These are phyloP conservation scores for Melanotaenia nigrans DNA, from an alignment of 2,797 vertebrate species.

Conservation along the genomic window DNA sequence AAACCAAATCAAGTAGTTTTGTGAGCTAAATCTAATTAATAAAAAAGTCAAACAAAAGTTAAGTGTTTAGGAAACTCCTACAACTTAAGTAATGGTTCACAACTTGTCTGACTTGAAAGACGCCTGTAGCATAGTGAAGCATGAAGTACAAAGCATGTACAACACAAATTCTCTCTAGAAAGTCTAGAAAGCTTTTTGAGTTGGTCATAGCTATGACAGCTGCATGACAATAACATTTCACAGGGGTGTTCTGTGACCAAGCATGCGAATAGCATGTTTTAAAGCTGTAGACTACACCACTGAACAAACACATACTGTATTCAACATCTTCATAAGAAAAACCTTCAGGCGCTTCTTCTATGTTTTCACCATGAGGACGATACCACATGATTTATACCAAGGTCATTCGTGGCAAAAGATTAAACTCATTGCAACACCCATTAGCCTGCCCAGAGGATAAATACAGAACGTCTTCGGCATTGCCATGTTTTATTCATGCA, in stretches of 20 bases:
- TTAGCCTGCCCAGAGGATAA: conserved; percentile 25
- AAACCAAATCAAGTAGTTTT: neutral
- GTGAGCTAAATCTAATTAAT: neutral
- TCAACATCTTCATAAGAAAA: conserved; percentile 25
- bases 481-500: conserved; percentile 22
- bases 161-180: neutral
- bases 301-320: conserved; percentile 44
- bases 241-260: conserved; percentile 22
- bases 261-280: conserved; percentile 27
- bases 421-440: conserved; percentile 20
- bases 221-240: conserved; percentile 37
- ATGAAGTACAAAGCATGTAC: neutral
- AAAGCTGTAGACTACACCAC: conserved; percentile 38
- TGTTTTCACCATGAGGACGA: conserved; percentile 38
- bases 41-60: too few relatives aligned
- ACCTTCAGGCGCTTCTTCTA: conserved; percentile 34
- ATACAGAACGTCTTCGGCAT: conserved; percentile 5
- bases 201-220: neutral
- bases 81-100: neutral
- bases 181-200: neutral
- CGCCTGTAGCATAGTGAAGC: neutral
- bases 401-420: conserved; percentile 11
- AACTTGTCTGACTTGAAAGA: neutral
- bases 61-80: too few relatives aligned
- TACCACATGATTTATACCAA: conserved; percentile 28